Conservation (phyloP, 2,113 vertebrate species). For the Xerus inauris region DNA sequence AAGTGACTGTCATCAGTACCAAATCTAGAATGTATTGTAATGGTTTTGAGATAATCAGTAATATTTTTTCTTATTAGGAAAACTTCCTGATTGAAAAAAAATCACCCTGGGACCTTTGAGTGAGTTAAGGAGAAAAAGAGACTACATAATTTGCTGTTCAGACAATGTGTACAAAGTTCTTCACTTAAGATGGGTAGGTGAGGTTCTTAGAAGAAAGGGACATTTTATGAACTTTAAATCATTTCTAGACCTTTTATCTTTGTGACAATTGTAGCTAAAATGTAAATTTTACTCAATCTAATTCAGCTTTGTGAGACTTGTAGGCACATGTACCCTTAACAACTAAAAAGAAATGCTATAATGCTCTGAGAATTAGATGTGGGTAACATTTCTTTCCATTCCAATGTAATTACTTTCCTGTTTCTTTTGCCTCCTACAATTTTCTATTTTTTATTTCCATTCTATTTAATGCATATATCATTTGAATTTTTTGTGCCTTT, state of each 20-base stretch:
- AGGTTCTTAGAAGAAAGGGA: not conserved
- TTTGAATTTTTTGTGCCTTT: not conserved
- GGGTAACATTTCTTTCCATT: not conserved
- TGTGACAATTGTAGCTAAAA: not conserved
- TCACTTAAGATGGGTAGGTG: not conserved
- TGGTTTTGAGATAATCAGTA: not conserved
- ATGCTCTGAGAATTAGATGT: not conserved
- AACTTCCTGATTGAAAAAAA: not conserved
- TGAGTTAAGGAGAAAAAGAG: not conserved
- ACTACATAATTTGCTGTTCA: not conserved
- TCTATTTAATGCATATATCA: not conserved
- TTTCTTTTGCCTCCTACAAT: not conserved
- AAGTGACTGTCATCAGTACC: not conserved
- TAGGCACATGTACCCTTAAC: not conserved
- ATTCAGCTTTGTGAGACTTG: not conserved
- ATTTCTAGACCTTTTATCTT: not conserved
- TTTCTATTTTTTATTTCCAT: not conserved
- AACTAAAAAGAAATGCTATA: not conserved
- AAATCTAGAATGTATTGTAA: not conserved
- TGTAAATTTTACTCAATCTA: not conserved
- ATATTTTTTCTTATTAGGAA: not conserved
- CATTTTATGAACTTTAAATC: constrained; percentile 16
- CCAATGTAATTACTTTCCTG: not conserved
- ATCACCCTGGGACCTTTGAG: not conserved
- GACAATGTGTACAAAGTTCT: not conserved